A percentile compares a stretch with the other conserved stretches of the same genome.
These are phyloP conservation scores for Trematocara variabile DNA, from an alignment of 2,113 vertebrate genomes.

Conservation along the genomic window DNA sequence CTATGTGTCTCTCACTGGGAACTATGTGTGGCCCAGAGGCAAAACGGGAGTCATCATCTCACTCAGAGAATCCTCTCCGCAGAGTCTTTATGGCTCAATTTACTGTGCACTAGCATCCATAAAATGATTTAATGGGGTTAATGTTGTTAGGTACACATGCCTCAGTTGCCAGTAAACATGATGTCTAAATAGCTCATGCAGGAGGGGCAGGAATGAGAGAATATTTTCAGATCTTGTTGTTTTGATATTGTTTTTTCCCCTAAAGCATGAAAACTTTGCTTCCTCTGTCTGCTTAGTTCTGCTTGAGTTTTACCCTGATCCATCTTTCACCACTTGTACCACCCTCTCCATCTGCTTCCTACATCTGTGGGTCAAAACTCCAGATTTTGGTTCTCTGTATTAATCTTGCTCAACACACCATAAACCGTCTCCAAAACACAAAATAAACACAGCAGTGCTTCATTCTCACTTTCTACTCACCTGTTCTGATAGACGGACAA, in stretches of 20 bases:
- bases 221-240: background rate
- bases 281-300: background rate
- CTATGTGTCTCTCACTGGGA: constrained; percentile 32
- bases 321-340: background rate
- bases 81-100: constrained; percentile 61
- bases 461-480: background rate
- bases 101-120: constrained; percentile 63
- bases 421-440: background rate
- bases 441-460: background rate
- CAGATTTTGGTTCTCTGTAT: background rate
- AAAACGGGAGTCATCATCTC: constrained; percentile 57
- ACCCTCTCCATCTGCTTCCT: background rate
- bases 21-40: constrained; percentile 41
- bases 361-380: background rate
- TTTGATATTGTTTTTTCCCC: background rate
- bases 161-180: constrained; percentile 75
- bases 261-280: background rate
- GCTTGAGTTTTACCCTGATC: background rate
- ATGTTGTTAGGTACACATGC: constrained; percentile 74
- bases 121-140: constrained; percentile 71
- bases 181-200: constrained; percentile 33
- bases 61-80: constrained; percentile 47
- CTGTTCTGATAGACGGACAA: background rate
- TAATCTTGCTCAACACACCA: background rate
- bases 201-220: background rate